These are phyloP conservation scores for Chironomus tepperi DNA, from an alignment of 1,140 invertebrate genomes.

Conservation along the genomic window DNA sequence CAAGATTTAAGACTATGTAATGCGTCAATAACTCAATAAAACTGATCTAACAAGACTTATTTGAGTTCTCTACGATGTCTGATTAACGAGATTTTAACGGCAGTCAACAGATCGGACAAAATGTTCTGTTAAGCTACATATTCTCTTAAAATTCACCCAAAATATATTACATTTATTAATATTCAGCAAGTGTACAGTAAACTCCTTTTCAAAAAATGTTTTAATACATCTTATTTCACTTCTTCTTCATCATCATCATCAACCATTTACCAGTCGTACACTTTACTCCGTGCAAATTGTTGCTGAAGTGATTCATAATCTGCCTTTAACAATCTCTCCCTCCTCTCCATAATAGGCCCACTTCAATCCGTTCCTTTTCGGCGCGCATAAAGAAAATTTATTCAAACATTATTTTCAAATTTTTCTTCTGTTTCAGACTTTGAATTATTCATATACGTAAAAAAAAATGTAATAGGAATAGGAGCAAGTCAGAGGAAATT, in stretches of 20 bases:
- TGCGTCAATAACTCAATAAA: too few species aligned
- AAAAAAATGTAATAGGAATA: background rate
- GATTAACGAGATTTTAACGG: too few species aligned
- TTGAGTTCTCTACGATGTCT: too few species aligned
- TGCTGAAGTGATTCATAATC: slow-evolving; percentile 8
- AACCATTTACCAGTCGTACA: too few species aligned
- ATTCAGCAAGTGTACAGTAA: slow-evolving; percentile 12
- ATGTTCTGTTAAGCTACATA: too few species aligned
- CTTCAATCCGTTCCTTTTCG: slow-evolving; percentile 6
- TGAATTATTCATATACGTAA: background rate
- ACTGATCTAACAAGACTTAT: too few species aligned
- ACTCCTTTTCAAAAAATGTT: slow-evolving; percentile 5
- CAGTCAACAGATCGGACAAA: too few species aligned
- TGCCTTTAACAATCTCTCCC: background rate
- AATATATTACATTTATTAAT: background rate
- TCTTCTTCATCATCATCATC: background rate
- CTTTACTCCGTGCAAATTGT: background rate
- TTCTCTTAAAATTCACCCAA: too few species aligned
- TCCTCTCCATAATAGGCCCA: background rate
- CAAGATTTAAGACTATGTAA: too few species aligned
- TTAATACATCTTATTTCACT: background rate
- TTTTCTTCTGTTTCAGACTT: background rate
- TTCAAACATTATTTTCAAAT: slow-evolving; percentile 3
- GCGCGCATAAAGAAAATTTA: background rate
- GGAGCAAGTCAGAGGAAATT: too few species aligned